Evolutionary conservation across 2,888 invertebrate species (phyloP).

Genomic region (Dasypogon diadema): DNA sequence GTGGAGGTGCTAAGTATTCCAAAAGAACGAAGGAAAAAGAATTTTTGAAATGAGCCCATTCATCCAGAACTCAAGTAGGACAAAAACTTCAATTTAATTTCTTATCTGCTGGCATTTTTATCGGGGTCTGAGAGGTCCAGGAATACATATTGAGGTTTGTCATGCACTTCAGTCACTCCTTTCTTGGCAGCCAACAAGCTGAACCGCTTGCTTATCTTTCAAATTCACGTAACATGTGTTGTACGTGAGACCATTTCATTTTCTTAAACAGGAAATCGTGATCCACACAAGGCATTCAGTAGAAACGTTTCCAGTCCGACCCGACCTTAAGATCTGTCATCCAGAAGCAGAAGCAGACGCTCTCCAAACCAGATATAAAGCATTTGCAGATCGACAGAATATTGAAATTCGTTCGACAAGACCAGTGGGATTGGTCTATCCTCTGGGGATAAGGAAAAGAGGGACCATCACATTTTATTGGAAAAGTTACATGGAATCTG

Average conservation of each 20-base stretch:
- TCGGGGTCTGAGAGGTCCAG: neutral
- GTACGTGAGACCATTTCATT: conserved; percentile 33
- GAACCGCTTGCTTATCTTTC: conserved; percentile 24
- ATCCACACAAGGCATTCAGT: neutral
- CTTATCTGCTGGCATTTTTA: conserved; percentile 10
- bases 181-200: neutral
- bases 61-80: neutral
- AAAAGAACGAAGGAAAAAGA: neutral
- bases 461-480: too few relatives aligned
- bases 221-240: conserved; percentile 16
- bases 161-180: neutral
- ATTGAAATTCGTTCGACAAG: neutral
- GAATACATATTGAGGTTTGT: neutral
- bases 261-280: conserved; percentile 21
- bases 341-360: neutral
- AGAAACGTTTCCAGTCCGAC: neutral
- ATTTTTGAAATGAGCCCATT: conserved; percentile 6
- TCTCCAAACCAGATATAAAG: neutral
- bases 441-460: neutral
- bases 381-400: neutral
- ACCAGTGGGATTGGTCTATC: neutral
- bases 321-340: neutral
- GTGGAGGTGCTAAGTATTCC: neutral
- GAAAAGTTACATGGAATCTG: too few relatives aligned
- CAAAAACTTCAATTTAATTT: conserved; percentile 12